A percentile compares a stretch with the other conserved stretches of the same genome.
These are phyloP conservation scores for Eupelmus urozonus DNA, from an alignment of 2,888 invertebrate species.

Conservation along the genomic window DNA sequence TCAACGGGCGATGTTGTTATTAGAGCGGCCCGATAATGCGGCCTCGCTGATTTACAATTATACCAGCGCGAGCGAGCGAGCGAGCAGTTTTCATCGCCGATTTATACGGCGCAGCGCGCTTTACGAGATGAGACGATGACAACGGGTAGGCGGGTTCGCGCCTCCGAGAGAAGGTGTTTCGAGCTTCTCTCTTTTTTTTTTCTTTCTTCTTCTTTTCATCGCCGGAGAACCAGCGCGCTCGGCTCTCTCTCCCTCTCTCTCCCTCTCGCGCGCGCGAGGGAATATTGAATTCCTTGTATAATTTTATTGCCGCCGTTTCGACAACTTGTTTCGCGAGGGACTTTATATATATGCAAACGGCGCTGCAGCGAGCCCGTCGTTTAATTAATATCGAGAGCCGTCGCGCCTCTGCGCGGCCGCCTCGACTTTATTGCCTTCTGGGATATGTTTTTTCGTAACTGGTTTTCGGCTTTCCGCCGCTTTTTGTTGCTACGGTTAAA, in stretches of 20 bases:
- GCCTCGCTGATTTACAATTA: constrained; percentile 56
- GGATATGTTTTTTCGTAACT: too few species aligned
- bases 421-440: too few species aligned
- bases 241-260: too few species aligned
- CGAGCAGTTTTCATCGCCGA: constrained; percentile 38
- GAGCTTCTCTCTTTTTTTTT: constrained; percentile 11
- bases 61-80: not conserved
- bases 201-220: not conserved
- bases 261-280: constrained; percentile 4
- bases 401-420: too few species aligned
- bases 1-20: constrained; percentile 2
- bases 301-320: constrained; percentile 52
- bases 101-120: constrained; percentile 45
- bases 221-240: constrained; percentile 3
- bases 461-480: not conserved
- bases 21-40: constrained; percentile 27
- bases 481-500: not conserved
- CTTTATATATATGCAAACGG: constrained; percentile 50
- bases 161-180: not conserved
- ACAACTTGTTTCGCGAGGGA: constrained; percentile 46
- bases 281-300: constrained; percentile 54
- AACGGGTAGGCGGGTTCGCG: constrained; percentile 44
- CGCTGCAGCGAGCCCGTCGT: constrained; percentile 41
- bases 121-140: constrained; percentile 49
- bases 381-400: constrained; percentile 41